Evolutionary conservation across 2,888 invertebrate species (phyloP).

Genomic region (Synanthedon formicaeformis): DNA sequence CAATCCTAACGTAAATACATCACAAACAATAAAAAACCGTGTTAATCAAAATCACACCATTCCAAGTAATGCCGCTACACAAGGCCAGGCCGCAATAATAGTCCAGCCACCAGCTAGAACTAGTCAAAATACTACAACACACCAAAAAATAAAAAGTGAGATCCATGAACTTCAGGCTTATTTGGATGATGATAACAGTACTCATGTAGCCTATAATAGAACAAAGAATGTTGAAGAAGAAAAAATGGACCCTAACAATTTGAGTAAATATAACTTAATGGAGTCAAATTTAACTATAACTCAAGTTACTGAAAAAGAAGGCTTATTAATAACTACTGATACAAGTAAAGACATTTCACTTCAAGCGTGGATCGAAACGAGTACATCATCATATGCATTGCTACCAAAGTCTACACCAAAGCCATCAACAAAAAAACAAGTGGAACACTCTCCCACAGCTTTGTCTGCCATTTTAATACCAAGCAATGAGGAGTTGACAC

Average conservation of each 20-base stretch:
- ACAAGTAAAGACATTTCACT: constrained; percentile 54
- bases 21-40: constrained; percentile 22
- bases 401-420: constrained; percentile 24
- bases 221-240: constrained; percentile 58
- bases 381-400: constrained; percentile 33
- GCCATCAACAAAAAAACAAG: constrained; percentile 38
- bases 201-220: constrained; percentile 52
- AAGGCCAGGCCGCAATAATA: constrained; percentile 21
- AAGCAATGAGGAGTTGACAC: constrained; percentile 47
- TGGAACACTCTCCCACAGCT: constrained; percentile 57
- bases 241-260: constrained; percentile 41
- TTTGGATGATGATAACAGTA: constrained; percentile 48
- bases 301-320: constrained; percentile 58
- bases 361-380: constrained; percentile 54
- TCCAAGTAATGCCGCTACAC: constrained; percentile 21
- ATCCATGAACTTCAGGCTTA: constrained; percentile 57
- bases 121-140: constrained; percentile 38
- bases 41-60: constrained; percentile 25
- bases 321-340: constrained; percentile 54
- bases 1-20: constrained; percentile 37
- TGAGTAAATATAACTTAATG: constrained; percentile 56
- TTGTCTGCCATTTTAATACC: constrained; percentile 75
- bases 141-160: constrained; percentile 54
- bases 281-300: constrained; percentile 57
- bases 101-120: constrained; percentile 29